Evolutionary conservation across 2,797 vertebrate species (phyloP), one percentile per base, ranked within the genome.

Genomic region (Oreortyx pictus): DNA sequence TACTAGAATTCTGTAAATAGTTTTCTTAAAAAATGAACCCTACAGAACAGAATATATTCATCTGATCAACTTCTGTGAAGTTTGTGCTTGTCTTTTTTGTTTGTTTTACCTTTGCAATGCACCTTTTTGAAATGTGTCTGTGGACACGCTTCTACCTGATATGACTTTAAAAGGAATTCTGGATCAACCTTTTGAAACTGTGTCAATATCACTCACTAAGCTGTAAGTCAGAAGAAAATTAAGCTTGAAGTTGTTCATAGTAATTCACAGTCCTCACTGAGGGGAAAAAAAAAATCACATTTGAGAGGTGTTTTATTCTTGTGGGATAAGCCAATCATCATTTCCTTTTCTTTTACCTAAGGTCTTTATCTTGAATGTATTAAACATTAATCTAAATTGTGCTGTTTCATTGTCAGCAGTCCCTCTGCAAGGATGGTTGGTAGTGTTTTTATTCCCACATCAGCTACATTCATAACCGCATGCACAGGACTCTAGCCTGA

Each of bases 391-490:
- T 20, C 14, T 92, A 70, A 90, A 70, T 46, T 54, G 57, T 86
- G 72, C 19, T 82, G 89, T 72, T 62, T 54, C 37, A 31, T 61
- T 85, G 76, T 33, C 72, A 76, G 60, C 49, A 70, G 60, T 79
- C 16, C 5, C 46, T 37, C 60, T 85, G 72, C 46, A 49, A 80
- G 68, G 59, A 78, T 56, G 75, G 49, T 65, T 72, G 2, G 0
- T 79, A 81, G 52, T 91, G 60, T 37, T 94, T 87, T 68, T 70
- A 19, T 86, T 88, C 61, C 81, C 61, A 83, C 57, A 88, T 90
- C 54, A 81, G 5, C 90, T 89, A 82, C 37, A 16, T 77, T 90
- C 46, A 11, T 44, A 86, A 68, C 56, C 79, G 52, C 60, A 73
- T 1, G 5, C 47, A 56, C 71, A 72, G 67, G 49, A 19, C 31